Evolutionary conservation across 2,888 invertebrate species (phyloP).

Genomic region (Coenonympha glycerion): DNA sequence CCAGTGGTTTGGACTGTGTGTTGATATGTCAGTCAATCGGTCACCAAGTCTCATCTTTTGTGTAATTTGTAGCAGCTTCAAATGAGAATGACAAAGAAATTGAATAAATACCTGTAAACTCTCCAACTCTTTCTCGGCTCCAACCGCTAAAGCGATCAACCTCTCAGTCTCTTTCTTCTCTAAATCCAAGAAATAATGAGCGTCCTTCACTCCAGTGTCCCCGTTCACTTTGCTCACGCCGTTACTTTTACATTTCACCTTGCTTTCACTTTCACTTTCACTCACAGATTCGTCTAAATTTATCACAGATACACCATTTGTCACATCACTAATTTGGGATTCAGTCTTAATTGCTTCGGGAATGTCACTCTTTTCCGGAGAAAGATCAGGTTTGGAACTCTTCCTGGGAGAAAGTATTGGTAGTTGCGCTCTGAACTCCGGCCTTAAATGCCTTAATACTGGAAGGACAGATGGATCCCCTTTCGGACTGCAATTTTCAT

Average conservation of each 20-base stretch:
- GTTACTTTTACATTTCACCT: constrained; percentile 35
- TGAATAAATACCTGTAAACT: constrained; percentile 55
- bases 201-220: constrained; percentile 75
- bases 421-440: constrained; percentile 90
- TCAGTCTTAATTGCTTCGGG: constrained; percentile 50
- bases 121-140: constrained; percentile 82
- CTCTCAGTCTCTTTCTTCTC: constrained; percentile 84
- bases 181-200: constrained; percentile 84
- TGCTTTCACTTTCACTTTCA: constrained; percentile 32
- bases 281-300: constrained; percentile 47
- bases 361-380: constrained; percentile 56
- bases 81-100: background rate
- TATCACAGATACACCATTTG: constrained; percentile 64
- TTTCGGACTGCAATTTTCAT: constrained; percentile 46
- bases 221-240: constrained; percentile 38
- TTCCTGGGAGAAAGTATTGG: constrained; percentile 80
- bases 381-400: constrained; percentile 49
- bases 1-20: too few relatives aligned
- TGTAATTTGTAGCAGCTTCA: background rate
- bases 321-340: constrained; percentile 35
- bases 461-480: constrained; percentile 74
- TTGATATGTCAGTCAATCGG: too few relatives aligned
- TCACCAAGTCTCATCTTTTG: background rate
- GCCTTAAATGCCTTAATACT: constrained; percentile 87
- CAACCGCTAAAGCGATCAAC: constrained; percentile 79